Evolutionary conservation across 2,797 vertebrate genomes (phyloP), one percentile per base, ranked within the genome.

Genomic region (Tenualosa thibaudeaui): DNA sequence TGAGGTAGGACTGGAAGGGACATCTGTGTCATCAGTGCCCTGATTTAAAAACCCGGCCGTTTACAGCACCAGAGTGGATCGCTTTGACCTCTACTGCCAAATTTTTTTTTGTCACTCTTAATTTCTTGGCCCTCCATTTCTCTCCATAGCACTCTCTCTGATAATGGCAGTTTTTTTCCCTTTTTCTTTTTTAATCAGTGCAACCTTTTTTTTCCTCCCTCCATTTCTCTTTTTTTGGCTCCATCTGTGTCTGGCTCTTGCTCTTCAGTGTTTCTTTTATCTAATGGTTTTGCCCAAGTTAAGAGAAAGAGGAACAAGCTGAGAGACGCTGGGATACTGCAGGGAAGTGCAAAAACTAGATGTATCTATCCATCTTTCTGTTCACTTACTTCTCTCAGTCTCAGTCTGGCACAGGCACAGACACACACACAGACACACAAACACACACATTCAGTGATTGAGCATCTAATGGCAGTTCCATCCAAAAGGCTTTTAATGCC

Each of bases 1-100:
- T 3, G 46, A 8, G 2, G n/a, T 31, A 71, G 31, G 26, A 46
- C 65, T 71, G 87, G 82, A 68, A 87, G 91, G 91, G 90, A 92
- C 93, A 93, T 93, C 92, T 93, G 92, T 92, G 92, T 91, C 93
- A 93, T 84, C 82, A 82, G 85, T 84, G 85, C 87, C 86, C 43
- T 86, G 86, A 85, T 88, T 82, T 84, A 85, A 68, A 60, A 65
- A 9, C 3, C 86, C 54, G 43, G 58, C 84, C 68, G 82, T 65
- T 88, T 24, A 46, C 90, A 87, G 91, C 90, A 90, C 87, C 43
- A 84, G 81, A 85, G 89, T 65, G 88, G 89, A 86, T 89, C 91
- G 90, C 91, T 92, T 88, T 91, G 93, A 90, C 92, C 93, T 92
- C 89, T 37, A 86, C 24, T 78, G 49, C 43, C 15, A 84, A 22